A percentile compares a stretch with the other conserved stretches of the same genome.
Evolutionary conservation across 1,140 invertebrate genomes (phyloP).

Genomic region (Vanessa atalanta): DNA sequence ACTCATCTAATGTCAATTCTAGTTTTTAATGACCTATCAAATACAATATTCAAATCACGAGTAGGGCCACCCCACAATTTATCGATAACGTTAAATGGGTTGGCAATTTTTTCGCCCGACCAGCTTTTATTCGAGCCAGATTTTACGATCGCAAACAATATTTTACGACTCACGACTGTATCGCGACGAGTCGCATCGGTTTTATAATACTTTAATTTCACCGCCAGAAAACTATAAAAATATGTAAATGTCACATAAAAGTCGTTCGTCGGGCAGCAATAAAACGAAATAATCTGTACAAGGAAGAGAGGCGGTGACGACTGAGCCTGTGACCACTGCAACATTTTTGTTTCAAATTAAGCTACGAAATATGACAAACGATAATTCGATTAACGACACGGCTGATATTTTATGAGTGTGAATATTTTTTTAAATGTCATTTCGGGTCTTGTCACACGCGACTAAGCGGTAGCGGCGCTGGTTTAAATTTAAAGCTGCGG

Average conservation of each 20-base stretch:
- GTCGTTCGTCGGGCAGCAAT: constrained; percentile 45
- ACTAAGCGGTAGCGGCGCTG: too few species aligned
- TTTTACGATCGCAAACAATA: constrained; percentile 71
- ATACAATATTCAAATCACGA: constrained; percentile 41
- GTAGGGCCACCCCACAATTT: constrained; percentile 29
- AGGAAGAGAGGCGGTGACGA: constrained; percentile 27
- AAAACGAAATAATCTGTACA: constrained; percentile 36
- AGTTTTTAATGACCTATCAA: constrained; percentile 7
- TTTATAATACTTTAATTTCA: constrained; percentile 78
- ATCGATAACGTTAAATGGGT: constrained; percentile 56
- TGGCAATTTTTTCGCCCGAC: constrained; percentile 61
- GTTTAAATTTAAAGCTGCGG: too few species aligned
- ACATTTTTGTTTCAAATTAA: constrained; percentile 10
- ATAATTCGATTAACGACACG: not conserved
- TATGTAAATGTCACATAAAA: constrained; percentile 75
- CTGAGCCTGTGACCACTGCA: not conserved
- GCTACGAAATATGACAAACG: not conserved
- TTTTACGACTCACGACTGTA: constrained; percentile 72
- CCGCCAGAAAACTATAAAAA: constrained; percentile 76
- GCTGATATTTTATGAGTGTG: too few species aligned
- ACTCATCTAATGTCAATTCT: not conserved
- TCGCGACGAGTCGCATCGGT: constrained; percentile 64
- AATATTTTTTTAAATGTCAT: too few species aligned
- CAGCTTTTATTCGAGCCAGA: constrained; percentile 63
- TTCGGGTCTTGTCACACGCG: too few species aligned